These are phyloP conservation scores for Eurois occulta DNA, from an alignment of 2,888 invertebrate species.

Conservation along the genomic window DNA sequence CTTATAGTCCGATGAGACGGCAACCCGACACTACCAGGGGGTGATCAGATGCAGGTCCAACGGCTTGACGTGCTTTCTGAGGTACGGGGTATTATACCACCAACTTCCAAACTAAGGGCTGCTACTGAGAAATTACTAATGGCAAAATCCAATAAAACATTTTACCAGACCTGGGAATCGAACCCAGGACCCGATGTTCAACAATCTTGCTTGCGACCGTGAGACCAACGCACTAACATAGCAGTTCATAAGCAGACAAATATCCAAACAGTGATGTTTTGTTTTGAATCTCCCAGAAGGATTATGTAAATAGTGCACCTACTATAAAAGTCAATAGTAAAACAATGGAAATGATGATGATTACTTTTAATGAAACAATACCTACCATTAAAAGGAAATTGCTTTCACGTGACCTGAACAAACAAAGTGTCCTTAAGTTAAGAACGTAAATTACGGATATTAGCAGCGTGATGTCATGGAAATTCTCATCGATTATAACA, in stretches of 20 bases:
- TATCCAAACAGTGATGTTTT: not conserved
- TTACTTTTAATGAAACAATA: slow-evolving; percentile 19
- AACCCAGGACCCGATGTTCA: not conserved
- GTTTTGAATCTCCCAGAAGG: too few relatives aligned
- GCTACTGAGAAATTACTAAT: not conserved
- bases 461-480: slow-evolving; percentile 38
- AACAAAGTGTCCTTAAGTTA: slow-evolving; percentile 44
- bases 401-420: slow-evolving; percentile 33
- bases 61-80: not conserved
- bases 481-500: slow-evolving; percentile 52
- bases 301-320: not conserved
- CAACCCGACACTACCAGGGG: not conserved
- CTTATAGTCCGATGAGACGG: not conserved
- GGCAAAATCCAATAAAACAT: not conserved
- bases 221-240: not conserved
- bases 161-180: not conserved
- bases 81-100: not conserved
- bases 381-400: slow-evolving; percentile 39
- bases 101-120: too few relatives aligned
- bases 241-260: not conserved
- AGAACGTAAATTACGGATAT: slow-evolving; percentile 21
- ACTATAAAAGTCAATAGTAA: slow-evolving; percentile 3
- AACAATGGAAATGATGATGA: not conserved
- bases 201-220: not conserved
- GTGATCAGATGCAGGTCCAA: not conserved